Conservation (phyloP, 1,140 invertebrate genomes). For the Bombus sibiricus region DNA sequence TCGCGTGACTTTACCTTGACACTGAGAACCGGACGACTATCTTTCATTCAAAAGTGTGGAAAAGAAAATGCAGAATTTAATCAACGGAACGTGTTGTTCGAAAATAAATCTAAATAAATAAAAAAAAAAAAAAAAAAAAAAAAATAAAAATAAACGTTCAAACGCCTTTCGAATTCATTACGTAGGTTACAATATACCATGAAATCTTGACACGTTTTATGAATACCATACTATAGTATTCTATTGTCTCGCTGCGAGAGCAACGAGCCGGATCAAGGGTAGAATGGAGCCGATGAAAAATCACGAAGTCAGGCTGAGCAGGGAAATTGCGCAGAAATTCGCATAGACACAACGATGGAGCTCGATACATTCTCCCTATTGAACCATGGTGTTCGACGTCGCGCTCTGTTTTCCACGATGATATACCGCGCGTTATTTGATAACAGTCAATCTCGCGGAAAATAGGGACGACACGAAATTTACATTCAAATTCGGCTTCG, state of each 20-base stretch:
- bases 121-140: too few relatives aligned
- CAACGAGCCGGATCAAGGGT: background rate
- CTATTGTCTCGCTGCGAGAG: background rate
- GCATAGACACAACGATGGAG: background rate
- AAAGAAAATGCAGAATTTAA: too few relatives aligned
- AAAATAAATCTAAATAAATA: too few relatives aligned
- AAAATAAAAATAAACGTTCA: too few relatives aligned
- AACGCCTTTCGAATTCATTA: too few relatives aligned
- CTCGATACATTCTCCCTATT: background rate
- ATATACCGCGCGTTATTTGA: constrained; percentile 21
- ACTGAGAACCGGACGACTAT: too few relatives aligned
- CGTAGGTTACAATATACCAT: too few relatives aligned
- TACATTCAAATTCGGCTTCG: constrained; percentile 27
- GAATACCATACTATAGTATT: too few relatives aligned
- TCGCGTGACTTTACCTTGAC: too few relatives aligned
- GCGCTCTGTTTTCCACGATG: constrained; percentile 6
- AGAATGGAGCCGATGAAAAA: background rate
- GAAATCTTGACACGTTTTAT: background rate
- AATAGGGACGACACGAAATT: constrained; percentile 23
- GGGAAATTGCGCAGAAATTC: constrained; percentile 22
- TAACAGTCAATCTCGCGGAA: constrained; percentile 40
- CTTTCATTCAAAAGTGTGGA: too few relatives aligned
- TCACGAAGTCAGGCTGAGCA: background rate
- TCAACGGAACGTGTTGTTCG: too few relatives aligned
- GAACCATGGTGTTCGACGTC: background rate